These are phyloP conservation scores for Scolanthus callimorphus DNA, from an alignment of 92 coral and sea anemone species.

Conservation along the genomic window DNA sequence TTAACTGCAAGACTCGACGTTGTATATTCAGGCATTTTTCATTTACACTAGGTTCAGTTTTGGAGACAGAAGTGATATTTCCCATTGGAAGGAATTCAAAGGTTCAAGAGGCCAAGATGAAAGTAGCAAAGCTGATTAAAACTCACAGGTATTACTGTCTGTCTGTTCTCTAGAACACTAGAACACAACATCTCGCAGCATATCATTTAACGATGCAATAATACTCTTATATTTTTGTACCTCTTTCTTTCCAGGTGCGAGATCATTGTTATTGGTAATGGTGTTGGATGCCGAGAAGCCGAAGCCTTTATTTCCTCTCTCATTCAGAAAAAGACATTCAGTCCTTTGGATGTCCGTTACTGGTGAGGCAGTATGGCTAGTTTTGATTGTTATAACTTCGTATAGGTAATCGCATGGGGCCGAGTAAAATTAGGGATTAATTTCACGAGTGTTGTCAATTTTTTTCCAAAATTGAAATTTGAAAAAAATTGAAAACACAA, in stretches of 20 bases:
- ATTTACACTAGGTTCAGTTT: constrained; percentile 50
- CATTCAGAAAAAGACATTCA: constrained; percentile 52
- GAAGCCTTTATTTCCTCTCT: constrained; percentile 72
- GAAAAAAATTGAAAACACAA: no score
- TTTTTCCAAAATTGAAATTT: no score
- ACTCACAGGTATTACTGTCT: constrained; percentile 59
- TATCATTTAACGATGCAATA: no score
- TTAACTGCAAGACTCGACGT: no score
- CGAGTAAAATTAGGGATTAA: no score
- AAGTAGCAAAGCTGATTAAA: constrained; percentile 38
- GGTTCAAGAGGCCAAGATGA: constrained; percentile 18
- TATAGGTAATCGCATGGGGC: no score
- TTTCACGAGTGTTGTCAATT: no score
- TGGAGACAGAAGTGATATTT: constrained; percentile 64
- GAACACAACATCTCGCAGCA: no score
- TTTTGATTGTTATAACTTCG: no score
- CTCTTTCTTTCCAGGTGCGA: no score
- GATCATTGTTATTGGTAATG: constrained; percentile 92
- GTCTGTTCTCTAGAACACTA: no score
- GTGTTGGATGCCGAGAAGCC: constrained; percentile 88
- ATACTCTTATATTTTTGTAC: no score
- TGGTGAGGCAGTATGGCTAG: constrained; percentile 55
- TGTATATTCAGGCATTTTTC: background rate
- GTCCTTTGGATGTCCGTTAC: constrained; percentile 66
- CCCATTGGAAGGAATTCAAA: constrained; percentile 63